A percentile compares a stretch with the other conserved stretches of the same genome.
These are phyloP conservation scores for Seira sanloemensis DNA, from an alignment of 2,888 invertebrate genomes.

Conservation along the genomic window DNA sequence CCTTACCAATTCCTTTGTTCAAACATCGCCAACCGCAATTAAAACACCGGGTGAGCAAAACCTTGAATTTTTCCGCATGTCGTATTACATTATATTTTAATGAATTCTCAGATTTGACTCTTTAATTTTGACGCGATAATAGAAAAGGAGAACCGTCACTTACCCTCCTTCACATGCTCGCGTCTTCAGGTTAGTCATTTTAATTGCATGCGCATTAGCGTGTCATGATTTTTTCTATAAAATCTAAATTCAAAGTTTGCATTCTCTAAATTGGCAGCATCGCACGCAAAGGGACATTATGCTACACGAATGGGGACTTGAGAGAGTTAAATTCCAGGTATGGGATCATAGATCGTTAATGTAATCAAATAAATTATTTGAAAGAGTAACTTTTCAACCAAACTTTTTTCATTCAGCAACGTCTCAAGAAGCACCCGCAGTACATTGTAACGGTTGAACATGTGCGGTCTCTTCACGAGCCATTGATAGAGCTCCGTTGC, in stretches of 20 bases:
- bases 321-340: slow-evolving; percentile 70
- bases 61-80: neutral
- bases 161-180: slow-evolving; percentile 65
- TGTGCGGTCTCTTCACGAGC: slow-evolving; percentile 67
- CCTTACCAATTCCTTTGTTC: neutral
- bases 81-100: neutral
- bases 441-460: slow-evolving; percentile 71
- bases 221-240: too few relatives aligned
- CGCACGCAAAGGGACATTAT: slow-evolving; percentile 68
- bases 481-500: slow-evolving; percentile 69
- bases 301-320: slow-evolving; percentile 68
- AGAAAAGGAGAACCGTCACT: slow-evolving; percentile 65
- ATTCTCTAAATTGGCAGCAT: too few relatives aligned
- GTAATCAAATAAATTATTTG: too few relatives aligned
- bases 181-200: too few relatives aligned
- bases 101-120: neutral
- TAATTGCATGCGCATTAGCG: too few relatives aligned
- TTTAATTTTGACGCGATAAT: neutral
- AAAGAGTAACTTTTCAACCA: too few relatives aligned
- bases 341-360: too few relatives aligned
- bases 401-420: too few relatives aligned
- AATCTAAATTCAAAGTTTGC: too few relatives aligned
- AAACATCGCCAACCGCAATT: neutral
- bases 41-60: neutral
- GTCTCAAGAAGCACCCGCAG: slow-evolving; percentile 68